These are phyloP conservation scores for Spialia ferax DNA, from an alignment of 2,888 invertebrate genomes.

Conservation along the genomic window DNA sequence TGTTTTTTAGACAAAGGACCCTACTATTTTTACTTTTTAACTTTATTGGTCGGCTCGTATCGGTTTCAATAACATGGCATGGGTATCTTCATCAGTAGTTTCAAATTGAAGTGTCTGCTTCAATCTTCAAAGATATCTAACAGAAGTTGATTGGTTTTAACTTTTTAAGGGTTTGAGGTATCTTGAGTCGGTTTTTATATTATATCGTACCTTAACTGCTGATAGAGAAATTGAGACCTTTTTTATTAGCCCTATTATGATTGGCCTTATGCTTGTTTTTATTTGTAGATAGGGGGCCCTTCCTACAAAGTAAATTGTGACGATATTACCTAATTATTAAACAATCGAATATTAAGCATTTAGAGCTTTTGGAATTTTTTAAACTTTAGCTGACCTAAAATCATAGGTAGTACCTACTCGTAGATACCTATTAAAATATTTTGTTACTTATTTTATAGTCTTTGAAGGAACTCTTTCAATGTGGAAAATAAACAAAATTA, in stretches of 20 bases:
- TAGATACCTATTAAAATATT: too few relatives aligned
- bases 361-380: too few relatives aligned
- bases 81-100: constrained; percentile 46
- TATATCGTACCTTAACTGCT: too few relatives aligned
- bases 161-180: constrained; percentile 31
- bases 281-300: too few relatives aligned
- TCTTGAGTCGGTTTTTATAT: constrained; percentile 21
- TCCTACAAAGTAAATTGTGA: too few relatives aligned
- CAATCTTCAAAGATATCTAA: constrained; percentile 37
- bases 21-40: constrained; percentile 41
- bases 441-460: too few relatives aligned
- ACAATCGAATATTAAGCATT: too few relatives aligned
- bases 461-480: too few relatives aligned
- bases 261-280: too few relatives aligned
- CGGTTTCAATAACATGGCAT: constrained; percentile 44
- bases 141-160: constrained; percentile 41
- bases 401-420: too few relatives aligned
- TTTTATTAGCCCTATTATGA: not conserved
- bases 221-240: constrained; percentile 11
- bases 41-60: constrained; percentile 45
- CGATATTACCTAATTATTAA: too few relatives aligned
- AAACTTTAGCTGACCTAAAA: too few relatives aligned
- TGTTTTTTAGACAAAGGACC: constrained; percentile 40
- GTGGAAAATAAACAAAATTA: constrained; percentile 3
- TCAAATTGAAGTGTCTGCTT: constrained; percentile 40